Base-by-base conservation (phyloP, 1,140 invertebrate genomes). In the Ceratina japonica region DNA sequence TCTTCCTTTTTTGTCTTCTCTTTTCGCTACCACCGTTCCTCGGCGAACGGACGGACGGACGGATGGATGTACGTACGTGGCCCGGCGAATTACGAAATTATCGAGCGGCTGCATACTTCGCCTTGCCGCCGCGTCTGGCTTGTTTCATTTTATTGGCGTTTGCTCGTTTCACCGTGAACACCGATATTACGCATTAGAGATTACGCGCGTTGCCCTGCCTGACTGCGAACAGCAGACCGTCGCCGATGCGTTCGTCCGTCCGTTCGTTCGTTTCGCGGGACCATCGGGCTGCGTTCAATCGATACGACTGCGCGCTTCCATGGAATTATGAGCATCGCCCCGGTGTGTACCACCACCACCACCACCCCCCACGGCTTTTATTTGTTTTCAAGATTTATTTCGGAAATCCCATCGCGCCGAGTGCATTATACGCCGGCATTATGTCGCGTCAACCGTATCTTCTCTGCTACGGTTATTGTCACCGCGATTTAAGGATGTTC, bases 131-230 rank as follows among this genome's bases (percentile, higher is more conserved):
- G 10, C 15, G 80, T 51, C 63, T 37, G 71, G 49, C 66, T 24
- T 62, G 77, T 74, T 81, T 85, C 83, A 59, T 85, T 85, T 85
- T 85, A 85, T 85, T 81, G 83, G 79, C 83, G 75, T 79, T 70
- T 85, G 83, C 75, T 81, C 79, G 80, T 85, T 65, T 65, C 71
- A 70, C 27, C 83, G 83, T 85, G 82, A 85, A 85, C 65, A 69
- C 49, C 79, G 83, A 85, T 85, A 85, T 85, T 85, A 85, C 83
- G 83, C 79, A 85, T 85, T 85, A 81, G 79, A 85, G 83, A 85
- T 85, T 84, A 85, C 79, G 78, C 3, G 37, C 20, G 37, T 44
- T 31, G 71, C 16, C n/a, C 16, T 52, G 51, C n/a, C 16, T 52
- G 51, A 24, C 37, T 72, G 66, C n/a, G 72, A 84, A 44, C 69